Conservation (phyloP, 2,797 vertebrate genomes). For the Lagorchestes hirsutus region DNA sequence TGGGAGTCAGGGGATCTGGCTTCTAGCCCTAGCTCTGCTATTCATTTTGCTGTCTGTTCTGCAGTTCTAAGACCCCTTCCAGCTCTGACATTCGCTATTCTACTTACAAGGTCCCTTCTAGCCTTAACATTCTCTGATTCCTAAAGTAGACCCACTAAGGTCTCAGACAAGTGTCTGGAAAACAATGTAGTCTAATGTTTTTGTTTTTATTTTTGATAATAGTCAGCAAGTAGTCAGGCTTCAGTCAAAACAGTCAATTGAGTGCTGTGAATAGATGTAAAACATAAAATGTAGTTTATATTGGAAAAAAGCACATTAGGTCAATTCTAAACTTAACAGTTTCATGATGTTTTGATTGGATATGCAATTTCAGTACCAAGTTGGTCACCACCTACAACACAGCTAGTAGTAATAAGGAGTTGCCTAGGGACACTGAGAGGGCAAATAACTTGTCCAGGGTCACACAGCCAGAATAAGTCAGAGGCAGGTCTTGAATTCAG, state of each 20-base stretch:
- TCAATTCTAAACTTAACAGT: neutral
- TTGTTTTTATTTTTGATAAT: neutral
- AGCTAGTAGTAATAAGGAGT: neutral
- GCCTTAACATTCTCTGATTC: neutral
- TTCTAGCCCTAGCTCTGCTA: neutral
- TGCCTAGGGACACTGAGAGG: neutral
- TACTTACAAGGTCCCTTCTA: neutral
- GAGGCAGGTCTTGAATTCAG: neutral
- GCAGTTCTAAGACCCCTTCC: neutral
- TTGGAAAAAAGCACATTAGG: neutral
- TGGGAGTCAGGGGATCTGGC: neutral
- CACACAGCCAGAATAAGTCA: neutral
- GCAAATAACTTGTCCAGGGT: neutral
- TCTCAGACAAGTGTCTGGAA: neutral
- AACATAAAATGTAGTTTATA: neutral
- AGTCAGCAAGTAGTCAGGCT: neutral
- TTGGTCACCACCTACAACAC: neutral
- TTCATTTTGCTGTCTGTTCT: neutral
- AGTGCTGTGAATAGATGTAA: neutral
- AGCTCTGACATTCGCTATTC: neutral
- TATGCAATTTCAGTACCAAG: neutral
- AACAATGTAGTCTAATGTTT: neutral
- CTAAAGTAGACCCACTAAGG: neutral
- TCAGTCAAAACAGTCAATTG: too few relatives aligned
- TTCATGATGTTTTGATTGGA: neutral